Conservation (phyloP, 2,888 invertebrate genomes). For the Sphaeridia pumilis region DNA sequence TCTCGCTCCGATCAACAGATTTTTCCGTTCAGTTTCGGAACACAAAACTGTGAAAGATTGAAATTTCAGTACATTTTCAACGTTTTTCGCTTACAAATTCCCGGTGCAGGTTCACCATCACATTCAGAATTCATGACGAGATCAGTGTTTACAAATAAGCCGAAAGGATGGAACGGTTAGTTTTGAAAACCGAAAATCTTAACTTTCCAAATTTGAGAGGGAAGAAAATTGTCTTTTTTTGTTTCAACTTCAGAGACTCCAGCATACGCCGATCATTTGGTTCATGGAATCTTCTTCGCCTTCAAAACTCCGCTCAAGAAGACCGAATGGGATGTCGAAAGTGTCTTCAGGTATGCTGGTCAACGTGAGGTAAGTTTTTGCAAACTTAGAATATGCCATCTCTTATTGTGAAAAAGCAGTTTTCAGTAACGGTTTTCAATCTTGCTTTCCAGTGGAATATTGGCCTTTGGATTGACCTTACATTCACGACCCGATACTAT, state of each 20-base stretch:
- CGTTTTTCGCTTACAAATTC: too few species aligned
- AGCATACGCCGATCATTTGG: slow-evolving; percentile 35
- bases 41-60: too few species aligned
- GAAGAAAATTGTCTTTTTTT: too few species aligned
- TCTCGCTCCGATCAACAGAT: too few species aligned
- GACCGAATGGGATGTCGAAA: not conserved
- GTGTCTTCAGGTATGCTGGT: not conserved
- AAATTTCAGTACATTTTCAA: too few species aligned
- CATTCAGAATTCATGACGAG: too few species aligned
- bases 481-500: slow-evolving; percentile 90
- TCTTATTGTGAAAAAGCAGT: not conserved
- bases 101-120: too few species aligned
- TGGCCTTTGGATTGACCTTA: slow-evolving; percentile 93
- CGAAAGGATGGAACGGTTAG: slow-evolving; percentile 3
- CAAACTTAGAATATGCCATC: not conserved
- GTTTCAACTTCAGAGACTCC: slow-evolving; percentile 36
- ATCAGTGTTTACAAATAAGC: too few species aligned
- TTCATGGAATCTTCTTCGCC: slow-evolving; percentile 44
- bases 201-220: too few species aligned
- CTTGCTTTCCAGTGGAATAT: slow-evolving; percentile 55
- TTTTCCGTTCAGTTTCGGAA: too few species aligned
- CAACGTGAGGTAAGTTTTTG: not conserved
- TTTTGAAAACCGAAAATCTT: not conserved
- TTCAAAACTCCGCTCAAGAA: slow-evolving; percentile 47
- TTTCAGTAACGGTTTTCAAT: not conserved